Base-by-base conservation (phyloP, 2,888 invertebrate genomes). In the Xylota sylvarum region DNA sequence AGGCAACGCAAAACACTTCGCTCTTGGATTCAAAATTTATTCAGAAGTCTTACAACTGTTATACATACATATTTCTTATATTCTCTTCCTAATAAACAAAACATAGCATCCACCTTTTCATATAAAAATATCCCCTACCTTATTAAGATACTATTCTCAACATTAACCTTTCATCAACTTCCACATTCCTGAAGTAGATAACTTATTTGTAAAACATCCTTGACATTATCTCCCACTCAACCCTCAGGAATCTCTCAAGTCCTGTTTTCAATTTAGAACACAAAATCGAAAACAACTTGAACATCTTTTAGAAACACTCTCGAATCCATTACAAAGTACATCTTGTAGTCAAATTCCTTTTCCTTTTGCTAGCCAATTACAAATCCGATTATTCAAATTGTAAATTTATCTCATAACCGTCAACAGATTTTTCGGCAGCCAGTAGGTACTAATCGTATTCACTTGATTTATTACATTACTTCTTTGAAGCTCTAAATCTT, bases 381-480 rank as follows among this genome's bases (percentile, higher is more conserved):
- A 74, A 65, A 74, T 74, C 64, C 64, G 74, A 74, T 74, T 74
- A 74, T 56, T 30, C 55, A 65, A 74, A 74, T 74, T 46, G 23
- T 4, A 9, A 23, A 12, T 56, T 37, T 64, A 62, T 52, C 19
- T 55, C 52, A 52, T 55, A 32, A 12, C 46, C 32, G 55, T 55
- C 43, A 52, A 64, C 64, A 64, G 52, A 65, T 46, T 7, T 52
- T 17, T 40, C 19, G 23, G 43, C 19, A 46, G 32, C 52, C 32
- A 32, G 23, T 46, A 14, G 12, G 32, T 37, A 55, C 52, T 74
- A 67, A 76, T 67, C 65, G 37, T 27, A 50, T 76, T 76, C 58
- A 58, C 65, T 46, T 76, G 76, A 76, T 76, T 67, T 76, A 76
- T 76, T 67, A 65, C 76, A 56, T 76, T 76, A 65, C 19, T 23